Conservation (phyloP, 1,140 invertebrate genomes). For the Cotesia vestalis region DNA sequence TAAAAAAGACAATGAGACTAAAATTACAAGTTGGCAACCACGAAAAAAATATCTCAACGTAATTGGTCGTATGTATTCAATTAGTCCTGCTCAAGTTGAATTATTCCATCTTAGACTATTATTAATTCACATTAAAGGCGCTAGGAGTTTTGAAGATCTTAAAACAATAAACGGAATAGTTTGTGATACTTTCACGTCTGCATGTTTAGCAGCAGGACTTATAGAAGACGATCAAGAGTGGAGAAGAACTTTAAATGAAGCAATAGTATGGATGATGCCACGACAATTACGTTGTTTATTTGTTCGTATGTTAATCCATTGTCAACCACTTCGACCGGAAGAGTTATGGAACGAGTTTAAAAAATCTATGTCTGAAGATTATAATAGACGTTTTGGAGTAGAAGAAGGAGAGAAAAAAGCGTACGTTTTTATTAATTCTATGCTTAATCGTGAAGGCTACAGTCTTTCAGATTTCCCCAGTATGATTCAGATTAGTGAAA, state of each 20-base stretch:
- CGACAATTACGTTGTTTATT: conserved; percentile 22
- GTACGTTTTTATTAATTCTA: not conserved
- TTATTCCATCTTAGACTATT: conserved; percentile 37
- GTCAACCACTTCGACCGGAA: not conserved
- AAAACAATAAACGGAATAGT: conserved; percentile 29
- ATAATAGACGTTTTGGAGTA: not conserved
- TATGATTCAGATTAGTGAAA: not conserved
- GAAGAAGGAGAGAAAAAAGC: not conserved
- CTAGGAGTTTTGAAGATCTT: conserved; percentile 32
- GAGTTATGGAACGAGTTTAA: not conserved
- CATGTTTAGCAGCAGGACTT: conserved; percentile 35
- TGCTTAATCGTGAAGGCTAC: not conserved
- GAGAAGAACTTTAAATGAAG: conserved; percentile 26
- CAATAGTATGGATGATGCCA: not conserved
- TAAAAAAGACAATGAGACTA: not conserved
- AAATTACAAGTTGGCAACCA: conserved; percentile 1
- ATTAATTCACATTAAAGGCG: conserved; percentile 14
- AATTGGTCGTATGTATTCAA: conserved; percentile 34
- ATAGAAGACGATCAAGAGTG: conserved; percentile 38
- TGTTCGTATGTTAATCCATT: conserved; percentile 9
- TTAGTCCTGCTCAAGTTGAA: conserved; percentile 35
- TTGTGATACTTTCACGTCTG: conserved; percentile 1
- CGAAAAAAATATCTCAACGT: conserved; percentile 19
- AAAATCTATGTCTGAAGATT: not conserved
- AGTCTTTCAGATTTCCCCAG: not conserved